Percentiles rank a stretch among this genome's conserved stretches.
These are phyloP conservation scores for Drosophila biarmipes DNA, from an alignment of 1,140 invertebrate genomes.

Conservation along the genomic window DNA sequence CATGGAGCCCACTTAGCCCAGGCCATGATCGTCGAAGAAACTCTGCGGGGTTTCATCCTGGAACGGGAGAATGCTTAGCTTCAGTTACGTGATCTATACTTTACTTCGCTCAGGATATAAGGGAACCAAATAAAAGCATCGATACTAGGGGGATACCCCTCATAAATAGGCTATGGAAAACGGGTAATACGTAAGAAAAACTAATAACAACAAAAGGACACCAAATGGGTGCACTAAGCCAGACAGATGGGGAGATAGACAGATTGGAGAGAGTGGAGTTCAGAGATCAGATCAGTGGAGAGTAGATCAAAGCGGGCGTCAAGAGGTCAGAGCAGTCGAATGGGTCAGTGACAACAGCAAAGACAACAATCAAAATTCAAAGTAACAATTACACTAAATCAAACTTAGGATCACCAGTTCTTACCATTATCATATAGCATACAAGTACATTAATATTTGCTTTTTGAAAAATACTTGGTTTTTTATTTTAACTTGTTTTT, in stretches of 20 bases:
- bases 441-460: constrained; percentile 46
- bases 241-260: constrained; percentile 25
- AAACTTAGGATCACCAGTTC: constrained; percentile 50
- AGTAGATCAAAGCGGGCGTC: constrained; percentile 41
- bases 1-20: constrained; percentile 89
- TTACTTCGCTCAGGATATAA: constrained; percentile 9
- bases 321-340: constrained; percentile 57
- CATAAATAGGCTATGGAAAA: constrained; percentile 42
- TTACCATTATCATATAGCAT: constrained; percentile 54
- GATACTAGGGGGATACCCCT: constrained; percentile 7
- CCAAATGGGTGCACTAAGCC: constrained; percentile 24
- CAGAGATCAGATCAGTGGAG: constrained; percentile 34
- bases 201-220: constrained; percentile 24
- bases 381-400: constrained; percentile 30
- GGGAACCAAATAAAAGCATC: constrained; percentile 36
- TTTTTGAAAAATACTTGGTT: constrained; percentile 67
- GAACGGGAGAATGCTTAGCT: constrained; percentile 86
- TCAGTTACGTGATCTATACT: constrained; percentile 59
- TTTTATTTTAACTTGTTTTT: constrained; percentile 43
- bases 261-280: constrained; percentile 20
- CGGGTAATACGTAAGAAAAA: constrained; percentile 5
- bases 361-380: constrained; percentile 42
- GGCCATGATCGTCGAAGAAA: constrained; percentile 99
- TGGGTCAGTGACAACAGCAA: constrained; percentile 41
- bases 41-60: constrained; percentile 99